Base-by-base conservation (phyloP, 2,797 vertebrate genomes). In the Heterohyrax brucei region DNA sequence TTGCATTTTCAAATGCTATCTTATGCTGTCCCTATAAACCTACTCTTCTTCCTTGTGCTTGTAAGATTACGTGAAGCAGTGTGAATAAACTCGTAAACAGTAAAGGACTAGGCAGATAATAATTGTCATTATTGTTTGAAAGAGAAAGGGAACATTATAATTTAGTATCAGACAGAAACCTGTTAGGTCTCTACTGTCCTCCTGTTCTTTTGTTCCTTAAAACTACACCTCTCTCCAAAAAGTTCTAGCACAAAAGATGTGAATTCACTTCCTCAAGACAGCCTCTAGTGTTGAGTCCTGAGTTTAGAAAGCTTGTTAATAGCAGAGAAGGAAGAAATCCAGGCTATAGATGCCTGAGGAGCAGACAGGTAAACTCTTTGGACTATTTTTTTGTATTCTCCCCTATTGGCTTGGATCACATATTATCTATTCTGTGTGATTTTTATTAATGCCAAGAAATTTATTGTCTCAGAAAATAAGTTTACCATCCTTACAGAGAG, bases 401-500 rank as follows among this genome's bases (percentile, higher is more conserved):
- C 3, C 6, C 30, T 21, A 0, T 1, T 5, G 5, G 30, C n/a
- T 39, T n/a, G 0, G 10, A 85, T 66, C 22, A 50, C 33, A 78
- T 87, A 91, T 72, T 3, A 44, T 93, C 24, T 6, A 0, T 64
- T 22, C 39, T 39, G 0, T 1, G 0, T 56, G 2, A 7, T 56
- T 56, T 56, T 10, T 28, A 79, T 80, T 48, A 91, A 56, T 28
- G 26, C 75, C 39, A 2, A 26, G 6, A 48, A 79, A 50, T 44
- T 28, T 44, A 62, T 33, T 68, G 33, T 66, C 26, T 75, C 39
- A 64, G 68, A 68, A 95, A 87, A 76, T 19, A 44, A 56, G 59
- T 62, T 82, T 62, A 44, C 24, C 62, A 33, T 70, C 48, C 70
- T 89, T 96, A 92, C 89, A 62, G 94, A 66, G 64, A 21, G 16